Percentiles rank a stretch among this genome's conserved stretches.
phyloP scores from a whole-genome alignment of 2,888 invertebrate genomes.

The Drosophila longiperda region DNA sequence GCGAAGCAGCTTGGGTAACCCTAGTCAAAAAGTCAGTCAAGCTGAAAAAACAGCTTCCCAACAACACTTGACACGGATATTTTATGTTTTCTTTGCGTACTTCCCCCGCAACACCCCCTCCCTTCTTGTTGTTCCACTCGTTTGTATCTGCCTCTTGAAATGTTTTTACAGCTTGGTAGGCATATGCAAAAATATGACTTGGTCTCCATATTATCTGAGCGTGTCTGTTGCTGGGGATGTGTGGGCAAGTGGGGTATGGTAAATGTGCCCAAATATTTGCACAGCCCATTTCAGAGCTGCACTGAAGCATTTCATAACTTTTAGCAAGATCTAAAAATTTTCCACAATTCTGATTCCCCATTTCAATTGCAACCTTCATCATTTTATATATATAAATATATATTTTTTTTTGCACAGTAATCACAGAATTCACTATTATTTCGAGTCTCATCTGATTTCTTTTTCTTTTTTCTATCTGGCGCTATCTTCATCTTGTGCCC shows the following conservation, averaged over 20 bases:
- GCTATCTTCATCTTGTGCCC: conserved; percentile 34
- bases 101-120: no score
- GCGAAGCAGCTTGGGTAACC: conserved; percentile 31
- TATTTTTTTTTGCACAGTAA: conserved; percentile 21
- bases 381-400: conserved; percentile 32
- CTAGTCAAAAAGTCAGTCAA: conserved; percentile 76
- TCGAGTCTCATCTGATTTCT: background rate
- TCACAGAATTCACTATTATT: conserved; percentile 34
- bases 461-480: background rate
- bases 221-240: conserved; percentile 4
- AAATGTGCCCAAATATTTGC: conserved; percentile 66
- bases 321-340: conserved; percentile 23
- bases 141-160: conserved; percentile 36
- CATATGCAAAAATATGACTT: conserved; percentile 56
- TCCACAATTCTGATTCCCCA: conserved; percentile 5
- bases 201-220: conserved; percentile 4
- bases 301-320: conserved; percentile 63
- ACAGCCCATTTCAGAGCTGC: conserved; percentile 32
- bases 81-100: conserved; percentile 45
- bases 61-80: conserved; percentile 71
- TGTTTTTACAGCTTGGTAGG: conserved; percentile 34
- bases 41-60: conserved; percentile 74
- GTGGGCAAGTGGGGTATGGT: background rate
- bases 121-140: conserved; percentile 1
- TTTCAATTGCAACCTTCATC: conserved; percentile 40